These are phyloP conservation scores for Erythrocebus patas DNA, from an alignment of 2,113 vertebrate species.

Conservation along the genomic window DNA sequence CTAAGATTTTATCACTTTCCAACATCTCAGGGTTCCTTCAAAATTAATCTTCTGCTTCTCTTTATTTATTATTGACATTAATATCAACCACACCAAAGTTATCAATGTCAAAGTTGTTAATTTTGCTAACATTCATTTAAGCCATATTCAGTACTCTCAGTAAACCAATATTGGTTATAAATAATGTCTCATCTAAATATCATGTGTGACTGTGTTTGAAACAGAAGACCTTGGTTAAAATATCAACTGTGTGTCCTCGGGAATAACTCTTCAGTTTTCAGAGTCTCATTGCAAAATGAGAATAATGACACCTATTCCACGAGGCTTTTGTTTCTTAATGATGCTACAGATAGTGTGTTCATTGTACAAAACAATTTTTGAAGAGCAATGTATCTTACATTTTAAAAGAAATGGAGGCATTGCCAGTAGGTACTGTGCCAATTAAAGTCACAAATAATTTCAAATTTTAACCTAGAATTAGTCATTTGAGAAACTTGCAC, in stretches of 20 bases:
- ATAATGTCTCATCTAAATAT: neutral
- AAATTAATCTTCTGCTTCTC: neutral
- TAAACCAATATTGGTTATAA: constrained; percentile 25
- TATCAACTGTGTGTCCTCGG: neutral
- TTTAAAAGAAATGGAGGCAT: neutral
- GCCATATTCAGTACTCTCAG: neutral
- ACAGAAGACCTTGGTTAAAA: constrained; percentile 22
- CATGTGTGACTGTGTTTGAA: neutral
- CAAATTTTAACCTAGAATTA: constrained; percentile 8
- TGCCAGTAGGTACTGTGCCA: neutral
- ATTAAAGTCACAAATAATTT: neutral
- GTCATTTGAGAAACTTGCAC: neutral
- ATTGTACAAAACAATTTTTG: neutral
- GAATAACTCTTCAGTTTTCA: constrained; percentile 26
- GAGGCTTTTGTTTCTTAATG: neutral
- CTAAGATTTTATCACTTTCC: neutral
- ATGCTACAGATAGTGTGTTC: neutral
- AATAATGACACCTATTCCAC: neutral
- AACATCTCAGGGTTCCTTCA: neutral
- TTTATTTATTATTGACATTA: neutral
- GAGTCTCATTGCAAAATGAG: neutral
- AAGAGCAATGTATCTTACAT: neutral
- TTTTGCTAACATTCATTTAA: constrained; percentile 15
- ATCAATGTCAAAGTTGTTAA: neutral
- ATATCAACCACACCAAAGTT: neutral